These are phyloP conservation scores for Platyscapa corneri DNA, from an alignment of 1,140 invertebrate species.

Conservation along the genomic window DNA sequence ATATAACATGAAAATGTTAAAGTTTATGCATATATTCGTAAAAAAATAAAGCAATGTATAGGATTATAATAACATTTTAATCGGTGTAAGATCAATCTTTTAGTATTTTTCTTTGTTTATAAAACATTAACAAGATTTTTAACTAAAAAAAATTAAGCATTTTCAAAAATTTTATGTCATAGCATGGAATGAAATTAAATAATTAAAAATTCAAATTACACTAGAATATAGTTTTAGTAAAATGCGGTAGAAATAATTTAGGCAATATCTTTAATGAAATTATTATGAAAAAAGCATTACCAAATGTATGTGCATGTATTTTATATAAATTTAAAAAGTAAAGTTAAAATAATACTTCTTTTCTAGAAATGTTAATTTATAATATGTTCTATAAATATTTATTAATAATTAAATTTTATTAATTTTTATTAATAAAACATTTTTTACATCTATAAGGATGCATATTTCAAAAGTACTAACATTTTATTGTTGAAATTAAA, in stretches of 20 bases:
- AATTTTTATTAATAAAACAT: constrained; percentile 28
- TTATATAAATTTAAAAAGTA: constrained; percentile 10
- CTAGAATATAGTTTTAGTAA: background rate
- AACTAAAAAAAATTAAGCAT: background rate
- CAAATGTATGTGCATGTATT: background rate
- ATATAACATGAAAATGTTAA: background rate
- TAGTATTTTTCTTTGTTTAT: constrained; percentile 40
- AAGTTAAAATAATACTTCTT: constrained; percentile 28
- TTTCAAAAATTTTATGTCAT: constrained; percentile 17
- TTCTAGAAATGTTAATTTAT: constrained; percentile 30
- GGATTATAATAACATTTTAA: constrained; percentile 17
- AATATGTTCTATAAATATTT: constrained; percentile 43
- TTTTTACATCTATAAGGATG: constrained; percentile 41
- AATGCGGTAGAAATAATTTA: background rate
- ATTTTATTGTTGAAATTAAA: constrained; percentile 29
- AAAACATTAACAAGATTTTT: constrained; percentile 27
- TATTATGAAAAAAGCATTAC: background rate
- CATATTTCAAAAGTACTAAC: constrained; percentile 8
- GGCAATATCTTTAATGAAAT: background rate
- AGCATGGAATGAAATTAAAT: constrained; percentile 16
- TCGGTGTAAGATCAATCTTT: constrained; percentile 36
- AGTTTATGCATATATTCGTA: background rate
- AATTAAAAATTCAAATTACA: background rate
- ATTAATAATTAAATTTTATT: constrained; percentile 47
- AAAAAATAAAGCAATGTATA: background rate